Conservation (phyloP, 2,113 vertebrate species). For the Zosterops borbonicus region DNA sequence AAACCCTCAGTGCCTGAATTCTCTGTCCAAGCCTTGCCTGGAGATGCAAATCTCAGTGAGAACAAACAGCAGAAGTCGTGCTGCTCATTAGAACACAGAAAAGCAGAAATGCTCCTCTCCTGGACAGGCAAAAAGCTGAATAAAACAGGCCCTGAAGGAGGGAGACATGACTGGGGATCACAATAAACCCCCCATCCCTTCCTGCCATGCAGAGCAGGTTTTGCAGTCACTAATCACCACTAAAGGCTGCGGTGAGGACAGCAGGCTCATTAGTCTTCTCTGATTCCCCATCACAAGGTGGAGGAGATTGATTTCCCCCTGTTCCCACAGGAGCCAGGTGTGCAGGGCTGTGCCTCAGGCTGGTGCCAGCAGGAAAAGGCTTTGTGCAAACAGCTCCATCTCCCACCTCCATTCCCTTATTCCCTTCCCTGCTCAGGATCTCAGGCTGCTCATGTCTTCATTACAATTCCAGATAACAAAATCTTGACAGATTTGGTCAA, state of each 20-base stretch:
- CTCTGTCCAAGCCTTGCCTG: not conserved
- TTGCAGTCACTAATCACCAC: not conserved
- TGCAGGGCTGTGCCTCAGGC: not conserved
- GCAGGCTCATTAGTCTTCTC: constrained; percentile 5
- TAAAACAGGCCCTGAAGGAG: not conserved
- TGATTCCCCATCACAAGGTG: not conserved
- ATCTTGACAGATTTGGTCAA: not conserved
- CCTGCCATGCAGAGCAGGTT: not conserved
- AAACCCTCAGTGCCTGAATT: not conserved
- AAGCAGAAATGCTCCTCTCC: not conserved
- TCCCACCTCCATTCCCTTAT: not conserved
- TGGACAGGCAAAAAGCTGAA: not conserved
- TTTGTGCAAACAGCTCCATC: not conserved
- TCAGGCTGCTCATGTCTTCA: not conserved
- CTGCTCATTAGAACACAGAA: not conserved
- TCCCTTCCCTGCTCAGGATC: not conserved
- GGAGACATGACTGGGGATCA: not conserved
- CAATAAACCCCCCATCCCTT: not conserved
- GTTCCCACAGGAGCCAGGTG: not conserved
- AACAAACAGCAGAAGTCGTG: not conserved
- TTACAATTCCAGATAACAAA: constrained; percentile 21
- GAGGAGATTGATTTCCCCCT: not conserved
- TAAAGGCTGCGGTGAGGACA: not conserved
- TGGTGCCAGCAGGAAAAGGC: fast-evolving
- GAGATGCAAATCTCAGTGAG: not conserved